Evolutionary conservation across 1,140 invertebrate genomes (phyloP), one percentile per base, ranked within the genome.

Genomic region (Achroia grisella): DNA sequence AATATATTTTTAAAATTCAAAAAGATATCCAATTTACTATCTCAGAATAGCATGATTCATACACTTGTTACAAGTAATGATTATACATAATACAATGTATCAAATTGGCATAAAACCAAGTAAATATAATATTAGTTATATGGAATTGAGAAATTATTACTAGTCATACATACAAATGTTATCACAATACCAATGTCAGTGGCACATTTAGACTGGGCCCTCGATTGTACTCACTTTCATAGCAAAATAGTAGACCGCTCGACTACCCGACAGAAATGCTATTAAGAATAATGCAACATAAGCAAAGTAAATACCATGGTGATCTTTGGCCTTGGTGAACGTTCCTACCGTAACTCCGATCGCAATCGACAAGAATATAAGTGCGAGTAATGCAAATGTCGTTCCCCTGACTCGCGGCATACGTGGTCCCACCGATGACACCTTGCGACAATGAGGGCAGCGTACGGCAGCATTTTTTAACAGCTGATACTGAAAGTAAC

Each of bases 381-480:
- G 59, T 27, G 92, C 90, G 33, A 95, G 65, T 34, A 95, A 89
- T n/a, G 95, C 86, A 75, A 95, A 97, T 36, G 94, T 87, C 27
- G 93, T 93, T 43, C 91, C 93, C 60, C 94, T 88, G 51, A 89
- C 90, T 59, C 92, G 89, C 23, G 94, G 92, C 87, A 95, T 97
- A 56, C 94, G 90, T 6, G 91, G 90, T 0, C 95, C 96, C 46
- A 97, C 95, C 27, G 95, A 96, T 27, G 96, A 97, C 65, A 98
- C 94, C 87, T 96, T 97, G 48, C 95, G 90, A 86, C 97, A 98
- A 85, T 97, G 95, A 28, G 97, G 96, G 89, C 97, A 98, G 72
- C 96, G 90, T n/a, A 97, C 97, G 47, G 98, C 88, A 50, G 96
- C 93, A 87, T 98, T 98, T 71, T 94, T 95, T 71, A 97, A 86